Base-by-base conservation (phyloP, 2,113 vertebrate genomes). In the Phoxinus phoxinus region DNA sequence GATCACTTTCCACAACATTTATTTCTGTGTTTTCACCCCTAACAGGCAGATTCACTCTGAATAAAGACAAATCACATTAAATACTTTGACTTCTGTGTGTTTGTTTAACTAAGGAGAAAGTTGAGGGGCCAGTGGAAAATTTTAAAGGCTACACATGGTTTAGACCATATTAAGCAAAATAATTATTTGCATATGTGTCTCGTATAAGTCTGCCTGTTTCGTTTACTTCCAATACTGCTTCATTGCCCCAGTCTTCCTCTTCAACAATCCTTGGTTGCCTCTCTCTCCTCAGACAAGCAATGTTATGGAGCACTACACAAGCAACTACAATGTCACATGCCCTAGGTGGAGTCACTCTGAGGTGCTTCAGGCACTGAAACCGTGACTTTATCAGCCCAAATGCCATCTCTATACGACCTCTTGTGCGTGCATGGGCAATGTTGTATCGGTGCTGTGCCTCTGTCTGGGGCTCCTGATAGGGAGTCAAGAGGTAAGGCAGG, bases 331-430 rank as follows among this genome's bases (percentile, higher is more conserved):
- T 73, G 30, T 73, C 65, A 83, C 81, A 73, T 53, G 81, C 48
- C 67, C 65, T 83, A 2, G 2, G 30, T 56, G 65, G 67, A 58
- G 21, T 56, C 27, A 83, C 81, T 67, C 81, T 51, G 27, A 83
- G 51, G 27, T 83, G 19, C 23, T 83, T 25, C 61, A 83, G 63
- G 37, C 80, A 84, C 82, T 56, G 69, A 32, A 74, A 84, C 19
- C 83, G 37, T 37, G 51, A 69, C 12, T 74, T 74, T 6, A 75
- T 30, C 21, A 84, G 67, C 4, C 82, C 71, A 84, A 56, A 77
- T 30, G 75, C 19, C 75, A 77, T 77, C 30, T 77, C 75, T 56
- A 79, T 79, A 58, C 51, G 3, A 77, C 13, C 76, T 37, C 76
- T 79, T n/a, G 51, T 78, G 46, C 27, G 7, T 58, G 51, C 48